Conservation (phyloP, 1,140 invertebrate species). For the Ceratina australensis region DNA sequence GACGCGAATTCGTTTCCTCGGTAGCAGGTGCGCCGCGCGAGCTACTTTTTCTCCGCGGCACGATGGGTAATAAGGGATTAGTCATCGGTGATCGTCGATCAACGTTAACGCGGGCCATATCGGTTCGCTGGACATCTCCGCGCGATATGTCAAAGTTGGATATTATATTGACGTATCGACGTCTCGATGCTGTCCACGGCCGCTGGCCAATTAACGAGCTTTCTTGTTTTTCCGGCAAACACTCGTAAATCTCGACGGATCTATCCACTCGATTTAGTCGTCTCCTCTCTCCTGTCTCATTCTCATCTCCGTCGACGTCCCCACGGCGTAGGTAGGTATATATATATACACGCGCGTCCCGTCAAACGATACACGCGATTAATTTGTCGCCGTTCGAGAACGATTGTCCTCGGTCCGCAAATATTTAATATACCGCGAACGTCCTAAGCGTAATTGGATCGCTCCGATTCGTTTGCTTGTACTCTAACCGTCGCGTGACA, state of each 20-base stretch:
- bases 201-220: slow-evolving; percentile 63
- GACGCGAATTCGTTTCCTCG: slow-evolving; percentile 1
- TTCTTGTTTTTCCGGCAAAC: slow-evolving; percentile 63
- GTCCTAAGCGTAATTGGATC: slow-evolving; percentile 26
- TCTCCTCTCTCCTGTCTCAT: slow-evolving; percentile 6
- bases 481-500: slow-evolving; percentile 10
- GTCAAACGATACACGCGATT: slow-evolving; percentile 2
- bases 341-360: slow-evolving; percentile 25
- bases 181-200: slow-evolving; percentile 56
- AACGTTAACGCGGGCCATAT: slow-evolving; percentile 53
- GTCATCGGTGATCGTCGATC: slow-evolving; percentile 72
- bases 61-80: slow-evolving; percentile 71
- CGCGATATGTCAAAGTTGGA: slow-evolving; percentile 60
- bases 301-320: slow-evolving; percentile 4
- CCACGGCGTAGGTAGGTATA: not conserved
- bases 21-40: slow-evolving; percentile 66
- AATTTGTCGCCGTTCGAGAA: slow-evolving; percentile 23
- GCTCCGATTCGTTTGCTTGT: not conserved
- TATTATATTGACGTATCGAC: slow-evolving; percentile 68
- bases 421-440: slow-evolving; percentile 25
- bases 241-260: slow-evolving; percentile 65
- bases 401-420: not conserved
- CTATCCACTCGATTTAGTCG: slow-evolving; percentile 34
- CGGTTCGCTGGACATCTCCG: slow-evolving; percentile 37
- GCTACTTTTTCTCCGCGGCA: slow-evolving; percentile 55